A percentile compares a stretch with the other conserved stretches of the same genome.
phyloP scores from a whole-genome alignment of 2,888 invertebrate species.

The Auanema sp. region DNA sequence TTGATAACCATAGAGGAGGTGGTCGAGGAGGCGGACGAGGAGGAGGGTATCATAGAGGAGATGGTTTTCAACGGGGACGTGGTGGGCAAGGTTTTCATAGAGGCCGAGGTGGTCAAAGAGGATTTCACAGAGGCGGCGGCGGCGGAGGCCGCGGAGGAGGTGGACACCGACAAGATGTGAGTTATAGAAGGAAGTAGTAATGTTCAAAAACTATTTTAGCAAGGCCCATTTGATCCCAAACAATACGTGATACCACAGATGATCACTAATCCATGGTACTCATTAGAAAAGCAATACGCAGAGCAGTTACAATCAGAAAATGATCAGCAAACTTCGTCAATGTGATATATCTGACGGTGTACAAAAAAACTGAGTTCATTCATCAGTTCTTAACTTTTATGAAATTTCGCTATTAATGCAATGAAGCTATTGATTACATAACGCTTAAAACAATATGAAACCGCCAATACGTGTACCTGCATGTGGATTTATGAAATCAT shows the following conservation, averaged over 20 bases:
- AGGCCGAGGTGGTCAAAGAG: background rate
- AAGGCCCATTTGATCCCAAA: slow-evolving; percentile 4
- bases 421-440: too few species aligned
- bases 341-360: too few species aligned
- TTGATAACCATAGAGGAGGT: background rate
- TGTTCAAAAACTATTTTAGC: background rate
- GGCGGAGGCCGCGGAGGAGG: slow-evolving; percentile 3
- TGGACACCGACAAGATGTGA: background rate
- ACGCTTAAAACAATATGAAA: too few species aligned
- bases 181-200: slow-evolving; percentile 1
- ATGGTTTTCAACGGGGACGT: background rate
- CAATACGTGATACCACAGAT: slow-evolving; percentile 31
- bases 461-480: too few species aligned
- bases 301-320: background rate
- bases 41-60: background rate
- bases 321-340: too few species aligned
- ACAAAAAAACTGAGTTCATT: too few species aligned
- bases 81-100: background rate
- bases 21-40: background rate
- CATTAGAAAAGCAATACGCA: slow-evolving; percentile 22
- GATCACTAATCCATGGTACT: slow-evolving; percentile 34
- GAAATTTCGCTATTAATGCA: too few species aligned
- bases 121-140: slow-evolving; percentile 9
- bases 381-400: too few species aligned
- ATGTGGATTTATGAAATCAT: too few species aligned